Base-by-base conservation (phyloP, 2,113 vertebrate genomes). In the Ictalurus punctatus region DNA sequence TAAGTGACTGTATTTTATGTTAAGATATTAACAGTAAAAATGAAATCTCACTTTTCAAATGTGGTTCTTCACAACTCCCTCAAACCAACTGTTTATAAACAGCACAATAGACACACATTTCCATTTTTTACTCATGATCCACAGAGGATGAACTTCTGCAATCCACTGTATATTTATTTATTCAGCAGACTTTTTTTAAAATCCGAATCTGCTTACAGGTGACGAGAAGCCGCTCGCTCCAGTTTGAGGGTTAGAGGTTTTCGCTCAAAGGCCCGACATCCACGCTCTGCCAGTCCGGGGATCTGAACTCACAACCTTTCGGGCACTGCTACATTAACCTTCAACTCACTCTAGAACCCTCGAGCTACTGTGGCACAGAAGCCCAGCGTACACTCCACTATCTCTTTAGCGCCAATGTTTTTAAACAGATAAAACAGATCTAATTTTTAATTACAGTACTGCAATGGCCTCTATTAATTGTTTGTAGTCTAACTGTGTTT, bases 271-370 rank as follows among this genome's bases (percentile, higher is more conserved):
- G 58, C 34, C 37, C 0, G 6, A 25, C 1, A 12, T 63, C 34
- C n/a, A 16, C n/a, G 56, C 34, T 14, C 12, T 25, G 58, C 30
- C 81, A 14, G 81, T 40, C 56, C 81, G 25, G 81, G 81, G 81
- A 83, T 83, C 34, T 83, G 56, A 83, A 61, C 81, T 83, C 56
- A 63, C 13, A 63, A 61, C 81, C 56, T 61, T 40, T 25, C 1
- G 34, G 81, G 14, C 12, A 3, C 81, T 63, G 4, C 34, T 61
- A 61, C 81, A 83, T 83, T 83, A 83, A 83, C 81, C 81, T 63
- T 83, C 34, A 40, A 61, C 81, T 61, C 81, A 16, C 19, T 25
- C 56, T 14, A 25, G 5, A 63, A 63, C 25, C 81, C 81, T 63
- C 10, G 5, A 44, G 81, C 81, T 23, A 3, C 19, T 25, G 27